Evolutionary conservation across 2,888 invertebrate species (phyloP), one percentile per base, ranked within the genome.

Genomic region (Cryptocephalus primarius): DNA sequence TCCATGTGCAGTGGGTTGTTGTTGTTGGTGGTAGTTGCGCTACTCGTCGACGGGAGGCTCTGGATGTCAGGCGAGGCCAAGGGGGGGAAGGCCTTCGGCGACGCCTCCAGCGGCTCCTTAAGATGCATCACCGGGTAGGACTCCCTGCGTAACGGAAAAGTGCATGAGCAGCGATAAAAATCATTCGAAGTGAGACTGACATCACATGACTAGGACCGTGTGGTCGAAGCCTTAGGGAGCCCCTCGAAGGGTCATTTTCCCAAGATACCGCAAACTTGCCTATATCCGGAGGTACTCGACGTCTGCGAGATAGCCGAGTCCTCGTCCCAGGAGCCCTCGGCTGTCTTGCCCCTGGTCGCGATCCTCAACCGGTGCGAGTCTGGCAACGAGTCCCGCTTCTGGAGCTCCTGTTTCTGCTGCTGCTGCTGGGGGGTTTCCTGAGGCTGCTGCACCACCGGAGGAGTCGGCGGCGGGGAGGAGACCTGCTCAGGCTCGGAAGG

Each of bases 261-360:
- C n/a, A n/a, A n/a, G n/a, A n/a, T n/a, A n/a, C n/a, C n/a, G n/a
- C n/a, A n/a, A n/a, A n/a, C 22, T 22, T 46, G 58, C 55, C 58
- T 74, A 69, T 88, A 88, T 51, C 88, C 90, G 1, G 89, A 90
- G 12, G 89, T 90, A 56, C 88, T 89, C 0, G 89, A 88, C 1
- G 87, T 88, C 67, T 86, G 85, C 4, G 87, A 87, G 49, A 86
- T 75, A 40, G 72, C 71, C 55, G 75, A 79, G 65, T 85, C 83
- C 64, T 87, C 87, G 67, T 88, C 87, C 79, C 85, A 87, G 0
- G 85, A 86, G 3, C 85, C 79, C 68, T 87, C 87, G 0, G 81
- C 76, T 9, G 57, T 54, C 55, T 64, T 64, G 22, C 57, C 60
- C 42, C 69, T 60, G 22, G 62, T 64, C 1, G 67, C 62, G 14